A percentile compares a stretch with the other conserved stretches of the same genome.
Evolutionary conservation across 2,113 vertebrate species (phyloP).

Genomic region (Lepidothrix coronata): DNA sequence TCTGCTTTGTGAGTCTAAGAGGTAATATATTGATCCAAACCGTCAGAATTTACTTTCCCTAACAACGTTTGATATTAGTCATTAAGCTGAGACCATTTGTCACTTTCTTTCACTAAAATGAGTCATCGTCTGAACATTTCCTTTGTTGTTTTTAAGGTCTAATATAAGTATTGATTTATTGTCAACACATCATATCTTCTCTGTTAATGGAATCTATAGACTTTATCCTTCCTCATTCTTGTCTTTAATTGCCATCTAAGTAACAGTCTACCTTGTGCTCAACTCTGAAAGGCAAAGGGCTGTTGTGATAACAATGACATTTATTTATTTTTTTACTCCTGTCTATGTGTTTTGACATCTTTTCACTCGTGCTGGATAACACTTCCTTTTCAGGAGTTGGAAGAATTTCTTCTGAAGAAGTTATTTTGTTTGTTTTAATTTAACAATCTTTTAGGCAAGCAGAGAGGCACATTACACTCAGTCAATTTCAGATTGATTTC

Average conservation of each 20-base stretch:
- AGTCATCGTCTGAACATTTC: not conserved
- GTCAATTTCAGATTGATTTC: not conserved
- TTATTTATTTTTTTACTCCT: not conserved
- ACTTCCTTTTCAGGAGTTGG: not conserved
- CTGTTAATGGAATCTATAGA: not conserved
- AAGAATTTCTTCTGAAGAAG: not conserved
- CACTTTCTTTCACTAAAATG: not conserved
- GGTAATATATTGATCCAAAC: not conserved
- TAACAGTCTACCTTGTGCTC: not conserved
- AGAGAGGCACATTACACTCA: not conserved
- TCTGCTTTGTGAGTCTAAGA: not conserved
- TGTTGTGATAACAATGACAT: not conserved
- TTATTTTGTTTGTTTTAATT: not conserved
- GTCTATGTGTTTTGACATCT: not conserved
- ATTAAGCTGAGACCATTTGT: conserved; percentile 10
- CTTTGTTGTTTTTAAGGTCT: conserved; percentile 7
- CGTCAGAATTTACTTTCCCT: not conserved
- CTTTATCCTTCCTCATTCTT: not conserved
- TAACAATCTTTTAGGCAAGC: not conserved
- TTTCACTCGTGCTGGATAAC: not conserved
- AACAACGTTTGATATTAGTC: conserved; percentile 10
- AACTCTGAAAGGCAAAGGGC: not conserved
- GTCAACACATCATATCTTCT: not conserved
- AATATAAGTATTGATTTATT: conserved; percentile 29
- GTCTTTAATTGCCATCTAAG: not conserved